These are phyloP conservation scores for Corydoras sp. DNA, from an alignment of 2,113 vertebrate species.

Conservation along the genomic window DNA sequence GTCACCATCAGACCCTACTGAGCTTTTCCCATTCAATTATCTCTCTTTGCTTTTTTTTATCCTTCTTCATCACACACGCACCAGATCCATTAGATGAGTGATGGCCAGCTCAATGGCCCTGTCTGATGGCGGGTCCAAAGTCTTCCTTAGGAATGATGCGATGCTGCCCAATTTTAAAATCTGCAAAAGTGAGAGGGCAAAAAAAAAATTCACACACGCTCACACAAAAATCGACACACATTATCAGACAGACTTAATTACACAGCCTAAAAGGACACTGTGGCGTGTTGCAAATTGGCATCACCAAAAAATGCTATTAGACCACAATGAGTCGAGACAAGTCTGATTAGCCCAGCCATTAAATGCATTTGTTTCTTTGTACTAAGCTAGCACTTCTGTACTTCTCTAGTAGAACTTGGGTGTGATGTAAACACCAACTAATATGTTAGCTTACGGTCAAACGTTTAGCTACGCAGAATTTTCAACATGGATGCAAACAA, in stretches of 20 bases:
- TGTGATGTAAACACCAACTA: too few relatives aligned
- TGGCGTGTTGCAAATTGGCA: constrained; percentile 27
- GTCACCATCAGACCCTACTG: not conserved
- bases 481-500: too few relatives aligned
- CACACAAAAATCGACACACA: not conserved
- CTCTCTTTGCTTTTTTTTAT: not conserved
- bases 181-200: constrained; percentile 55
- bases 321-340: constrained; percentile 17
- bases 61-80: constrained; percentile 50
- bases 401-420: not conserved
- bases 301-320: constrained; percentile 28
- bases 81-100: constrained; percentile 87
- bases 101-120: constrained; percentile 80
- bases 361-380: constrained; percentile 40
- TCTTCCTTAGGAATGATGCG: constrained; percentile 78
- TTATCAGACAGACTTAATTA: not conserved
- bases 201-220: constrained; percentile 5
- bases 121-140: constrained; percentile 83
- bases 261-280: not conserved
- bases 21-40: not conserved
- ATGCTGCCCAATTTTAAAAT: constrained; percentile 89
- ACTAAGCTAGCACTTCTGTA: not conserved
- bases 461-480: too few relatives aligned
- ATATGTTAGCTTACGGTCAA: too few relatives aligned
- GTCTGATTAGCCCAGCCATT: constrained; percentile 32